Base-by-base conservation (phyloP, 2,888 invertebrate genomes). In the Megastigmus dorsalis region DNA sequence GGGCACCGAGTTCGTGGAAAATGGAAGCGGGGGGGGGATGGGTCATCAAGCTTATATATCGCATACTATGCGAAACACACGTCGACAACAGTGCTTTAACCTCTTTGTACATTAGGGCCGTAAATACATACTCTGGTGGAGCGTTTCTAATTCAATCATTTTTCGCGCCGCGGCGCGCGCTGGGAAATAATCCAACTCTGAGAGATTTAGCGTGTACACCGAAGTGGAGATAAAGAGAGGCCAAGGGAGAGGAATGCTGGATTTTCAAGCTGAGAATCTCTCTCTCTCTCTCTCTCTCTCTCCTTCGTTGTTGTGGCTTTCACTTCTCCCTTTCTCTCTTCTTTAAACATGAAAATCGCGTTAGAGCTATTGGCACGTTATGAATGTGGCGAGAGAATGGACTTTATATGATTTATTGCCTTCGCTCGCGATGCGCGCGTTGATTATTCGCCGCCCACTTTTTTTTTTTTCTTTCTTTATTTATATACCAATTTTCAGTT, bases 301-400 rank as follows among this genome's bases (percentile, higher is more conserved):
- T 57, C 28, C 67, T 67, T 57, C 28, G 4, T 13, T 15, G n/a
- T 28, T 45, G 52, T 28, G 65, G 38, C 65, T 65, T 52, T 65
- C 38, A 38, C 52, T 45, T 50, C 38, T 38, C n/a, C 1, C 41
- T 3, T 23, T 23, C 50, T 50, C 50, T 50, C 18, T 57, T 36
- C 67, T 67, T 57, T 57, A 48, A 67, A 67, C 57, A 67, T 57
- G 67, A 36, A 67, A 67, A 57, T 67, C 57, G 43, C 67, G 67
- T 67, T 67, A 67, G 26, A 45, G 33, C 55, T 26, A 65, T 65
- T 65, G 65, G 52, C 52, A 65, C 30, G 66, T 43, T 66, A 66
- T 66, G 66, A 55, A 65, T 65, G 26, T 28, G 10, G 6, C 38
- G 15, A 52, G 28, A 38, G 38, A 38, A 65, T 60, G 26, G 26